These are phyloP conservation scores for Haliclona indistincta DNA, from an alignment of 37 sponge, comb jelly and placozoan species.

Conservation along the genomic window DNA sequence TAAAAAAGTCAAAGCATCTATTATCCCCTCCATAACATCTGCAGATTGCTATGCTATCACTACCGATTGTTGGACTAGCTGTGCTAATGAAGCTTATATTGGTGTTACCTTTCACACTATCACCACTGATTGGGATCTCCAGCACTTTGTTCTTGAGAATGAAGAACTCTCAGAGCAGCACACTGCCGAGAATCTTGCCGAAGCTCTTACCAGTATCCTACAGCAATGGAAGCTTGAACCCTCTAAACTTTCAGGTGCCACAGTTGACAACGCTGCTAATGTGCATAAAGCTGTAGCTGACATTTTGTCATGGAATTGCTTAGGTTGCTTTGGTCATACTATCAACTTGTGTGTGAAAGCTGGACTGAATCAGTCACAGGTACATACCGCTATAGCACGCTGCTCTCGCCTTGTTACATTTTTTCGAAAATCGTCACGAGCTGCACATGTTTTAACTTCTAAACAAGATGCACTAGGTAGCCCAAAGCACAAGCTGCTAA, in stretches of 20 bases:
- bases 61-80: too few species aligned
- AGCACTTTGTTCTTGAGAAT: too few species aligned
- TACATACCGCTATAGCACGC: neutral
- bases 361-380: neutral
- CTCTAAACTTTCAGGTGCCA: slow-evolving; percentile 5
- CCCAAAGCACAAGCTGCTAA: slow-evolving; percentile 9
- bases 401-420: slow-evolving; percentile 9
- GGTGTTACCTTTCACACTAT: too few species aligned
- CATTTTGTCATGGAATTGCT: slow-evolving; percentile 1
- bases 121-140: too few species aligned
- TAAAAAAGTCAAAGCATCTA: too few species aligned
- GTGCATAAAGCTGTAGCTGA: slow-evolving; percentile 4
- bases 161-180: too few species aligned
- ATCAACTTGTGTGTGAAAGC: slow-evolving; percentile 25
- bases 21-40: too few species aligned
- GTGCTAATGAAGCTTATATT: too few species aligned
- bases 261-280: slow-evolving; percentile 18
- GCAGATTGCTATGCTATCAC: too few species aligned
- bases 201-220: too few species aligned
- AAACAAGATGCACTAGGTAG: slow-evolving; percentile 9
- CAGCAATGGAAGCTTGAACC: neutral
- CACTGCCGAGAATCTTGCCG: too few species aligned
- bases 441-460: neutral
- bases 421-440: slow-evolving; percentile 10
- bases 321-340: slow-evolving; percentile 26